Conservation (phyloP, 2,113 vertebrate species). For the Coreoperca whiteheadi region DNA sequence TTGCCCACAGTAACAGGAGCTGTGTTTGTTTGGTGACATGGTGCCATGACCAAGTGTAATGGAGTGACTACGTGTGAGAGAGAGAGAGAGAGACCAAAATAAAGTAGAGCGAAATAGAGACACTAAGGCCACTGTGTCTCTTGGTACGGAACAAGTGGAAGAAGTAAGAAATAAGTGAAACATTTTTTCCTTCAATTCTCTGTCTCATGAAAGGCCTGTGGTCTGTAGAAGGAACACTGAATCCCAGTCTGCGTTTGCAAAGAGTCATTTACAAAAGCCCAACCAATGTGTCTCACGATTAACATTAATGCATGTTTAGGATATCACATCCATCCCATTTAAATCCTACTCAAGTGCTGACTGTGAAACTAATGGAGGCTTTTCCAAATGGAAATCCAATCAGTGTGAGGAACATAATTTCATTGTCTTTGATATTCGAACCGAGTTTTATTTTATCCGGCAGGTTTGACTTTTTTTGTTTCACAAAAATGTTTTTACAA, state of each 20-base stretch:
- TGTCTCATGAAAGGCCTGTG: neutral
- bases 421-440: neutral
- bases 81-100: constrained; percentile 36
- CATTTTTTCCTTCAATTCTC: neutral
- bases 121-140: constrained; percentile 19
- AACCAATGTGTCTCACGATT: neutral
- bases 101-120: constrained; percentile 41
- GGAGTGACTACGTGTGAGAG: constrained; percentile 42
- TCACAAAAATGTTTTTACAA: neutral
- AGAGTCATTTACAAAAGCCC: neutral
- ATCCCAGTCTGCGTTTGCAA: neutral
- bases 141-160: constrained; percentile 13
- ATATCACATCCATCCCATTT: neutral
- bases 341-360: neutral
- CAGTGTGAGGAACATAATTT: neutral
- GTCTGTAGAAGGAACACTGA: neutral
- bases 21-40: constrained; percentile 70
- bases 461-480: neutral
- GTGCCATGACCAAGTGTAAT: constrained; percentile 56
- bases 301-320: neutral
- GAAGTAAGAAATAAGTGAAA: constrained; percentile 16
- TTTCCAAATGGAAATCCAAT: neutral
- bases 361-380: neutral
- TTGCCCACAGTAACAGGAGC: constrained; percentile 65
- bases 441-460: neutral